Conservation (phyloP, 2,113 vertebrate species). For the Callionymus lyra region DNA sequence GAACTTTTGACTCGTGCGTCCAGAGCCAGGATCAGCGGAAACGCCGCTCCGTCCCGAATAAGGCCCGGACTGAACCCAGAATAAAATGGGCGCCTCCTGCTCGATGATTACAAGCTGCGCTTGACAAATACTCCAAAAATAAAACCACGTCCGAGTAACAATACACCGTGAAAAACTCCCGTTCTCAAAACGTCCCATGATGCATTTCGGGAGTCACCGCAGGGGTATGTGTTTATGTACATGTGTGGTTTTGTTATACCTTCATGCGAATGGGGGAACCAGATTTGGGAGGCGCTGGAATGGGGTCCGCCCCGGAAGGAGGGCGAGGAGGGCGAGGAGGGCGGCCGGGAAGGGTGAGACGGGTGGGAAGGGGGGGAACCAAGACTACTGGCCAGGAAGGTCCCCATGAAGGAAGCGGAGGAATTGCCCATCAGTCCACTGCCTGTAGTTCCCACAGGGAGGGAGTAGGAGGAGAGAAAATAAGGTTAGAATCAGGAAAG, state of each 20-base stretch:
- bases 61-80: conserved; percentile 18
- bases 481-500: conserved; percentile 26
- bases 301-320: conserved; percentile 81
- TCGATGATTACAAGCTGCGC: conserved; percentile 34
- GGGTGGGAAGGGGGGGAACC: conserved; percentile 77
- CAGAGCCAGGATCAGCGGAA: conserved; percentile 41
- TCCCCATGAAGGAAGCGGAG: conserved; percentile 92
- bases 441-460: conserved; percentile 60
- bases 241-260: conserved; percentile 64
- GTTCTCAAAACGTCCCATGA: conserved; percentile 5
- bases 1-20: conserved; percentile 54
- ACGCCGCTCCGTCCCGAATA: conserved; percentile 23
- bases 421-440: conserved; percentile 90
- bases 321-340: conserved; percentile 81
- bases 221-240: conserved; percentile 16
- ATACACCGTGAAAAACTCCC: conserved; percentile 26
- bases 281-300: conserved; percentile 88
- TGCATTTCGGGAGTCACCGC: conserved; percentile 9
- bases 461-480: conserved; percentile 32
- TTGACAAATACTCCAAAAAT: conserved; percentile 29
- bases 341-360: conserved; percentile 74
- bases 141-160: conserved; percentile 40
- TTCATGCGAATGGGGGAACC: conserved; percentile 97
- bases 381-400: conserved; percentile 89
- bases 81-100: conserved; percentile 37